Evolutionary conservation across 2,113 vertebrate species (phyloP).

Genomic region (Mormyrus iriodes): DNA sequence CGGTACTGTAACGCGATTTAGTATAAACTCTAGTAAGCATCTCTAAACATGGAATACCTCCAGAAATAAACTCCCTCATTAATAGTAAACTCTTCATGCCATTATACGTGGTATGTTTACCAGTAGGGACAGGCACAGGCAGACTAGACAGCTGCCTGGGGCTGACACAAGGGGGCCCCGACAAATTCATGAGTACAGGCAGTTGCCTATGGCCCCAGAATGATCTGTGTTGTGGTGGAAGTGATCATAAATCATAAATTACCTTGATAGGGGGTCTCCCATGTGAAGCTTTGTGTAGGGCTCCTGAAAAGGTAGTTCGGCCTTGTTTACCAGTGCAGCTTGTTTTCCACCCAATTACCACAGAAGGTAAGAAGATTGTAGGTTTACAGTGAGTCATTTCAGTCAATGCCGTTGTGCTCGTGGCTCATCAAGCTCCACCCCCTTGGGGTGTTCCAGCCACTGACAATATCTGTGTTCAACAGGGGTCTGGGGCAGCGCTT

Average conservation of each 20-base stretch:
- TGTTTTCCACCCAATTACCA: neutral
- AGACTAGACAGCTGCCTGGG: neutral
- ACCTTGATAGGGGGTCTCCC: neutral
- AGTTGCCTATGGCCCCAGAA: neutral
- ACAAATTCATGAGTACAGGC: neutral
- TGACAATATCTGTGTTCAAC: neutral
- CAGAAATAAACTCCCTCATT: neutral
- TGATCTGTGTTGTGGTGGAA: neutral
- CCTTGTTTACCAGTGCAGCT: neutral
- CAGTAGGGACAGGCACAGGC: neutral
- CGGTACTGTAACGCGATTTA: neutral
- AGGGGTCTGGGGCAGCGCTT: conserved; percentile 98
- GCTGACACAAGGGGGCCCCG: neutral
- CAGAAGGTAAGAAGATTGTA: too few relatives aligned
- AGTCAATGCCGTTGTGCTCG: neutral
- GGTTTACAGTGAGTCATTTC: neutral
- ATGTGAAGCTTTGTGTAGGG: neutral
- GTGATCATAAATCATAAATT: neutral
- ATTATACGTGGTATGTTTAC: neutral
- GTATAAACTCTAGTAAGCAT: neutral
- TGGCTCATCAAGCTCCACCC: neutral
- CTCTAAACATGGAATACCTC: neutral
- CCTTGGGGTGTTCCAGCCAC: neutral
- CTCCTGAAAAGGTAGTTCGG: neutral
- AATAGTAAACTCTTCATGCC: neutral